A percentile compares a stretch with the other conserved stretches of the same genome.
Evolutionary conservation across 37 sponge, comb jelly and placozoan species (phyloP).

Genomic region (Tethya wilhelma): DNA sequence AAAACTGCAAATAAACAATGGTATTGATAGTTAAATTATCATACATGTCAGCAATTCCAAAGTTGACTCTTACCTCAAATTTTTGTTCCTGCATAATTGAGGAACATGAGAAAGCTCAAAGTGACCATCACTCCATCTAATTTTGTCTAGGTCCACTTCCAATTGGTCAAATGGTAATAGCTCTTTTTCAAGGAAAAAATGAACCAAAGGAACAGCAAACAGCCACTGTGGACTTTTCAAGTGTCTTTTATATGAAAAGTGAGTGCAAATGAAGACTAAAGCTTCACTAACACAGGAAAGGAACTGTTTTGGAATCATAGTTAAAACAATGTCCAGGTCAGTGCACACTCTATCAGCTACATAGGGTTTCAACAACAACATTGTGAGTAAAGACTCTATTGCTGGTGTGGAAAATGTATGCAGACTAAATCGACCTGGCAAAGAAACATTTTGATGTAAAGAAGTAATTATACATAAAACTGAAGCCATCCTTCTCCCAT

Average conservation of each 20-base stretch:
- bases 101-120: neutral
- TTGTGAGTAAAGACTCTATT: neutral
- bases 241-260: neutral
- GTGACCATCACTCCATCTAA: neutral
- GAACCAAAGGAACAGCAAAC: neutral
- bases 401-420: too few relatives aligned
- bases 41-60: neutral
- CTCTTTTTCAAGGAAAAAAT: neutral
- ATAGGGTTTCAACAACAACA: neutral
- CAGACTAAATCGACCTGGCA: neutral
- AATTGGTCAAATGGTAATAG: neutral
- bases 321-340: neutral
- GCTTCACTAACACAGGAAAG: neutral
- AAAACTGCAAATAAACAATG: neutral
- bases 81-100: neutral
- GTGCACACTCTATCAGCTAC: neutral
- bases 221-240: neutral
- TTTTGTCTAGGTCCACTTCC: neutral
- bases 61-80: neutral
- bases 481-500: neutral
- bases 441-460: neutral
- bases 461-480: neutral
- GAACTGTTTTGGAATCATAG: neutral
- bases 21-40: neutral
- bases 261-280: neutral